Base-by-base conservation (phyloP, 2,113 vertebrate genomes). In the Ctenomys sociabilis region DNA sequence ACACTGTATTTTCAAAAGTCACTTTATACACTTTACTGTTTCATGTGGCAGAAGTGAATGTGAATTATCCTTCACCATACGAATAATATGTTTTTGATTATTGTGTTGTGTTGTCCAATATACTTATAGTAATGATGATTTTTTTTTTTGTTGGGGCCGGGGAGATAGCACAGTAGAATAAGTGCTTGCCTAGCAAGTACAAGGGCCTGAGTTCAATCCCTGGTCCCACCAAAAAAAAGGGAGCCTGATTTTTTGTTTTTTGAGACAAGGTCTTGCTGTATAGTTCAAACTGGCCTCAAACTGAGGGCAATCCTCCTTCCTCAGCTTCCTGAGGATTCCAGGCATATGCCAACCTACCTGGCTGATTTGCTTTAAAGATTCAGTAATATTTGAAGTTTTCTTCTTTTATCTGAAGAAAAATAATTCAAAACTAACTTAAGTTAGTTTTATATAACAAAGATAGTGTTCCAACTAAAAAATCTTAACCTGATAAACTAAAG, bases 1-100 rank as follows among this genome's bases (percentile, higher is more conserved):
- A 80, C 26, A 84, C 80, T 96, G 3, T 73, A 21, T 90, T 92
- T 94, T 80, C 16, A 93, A 89, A 96, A 80, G 52, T 80, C 88
- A 91, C 73, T 52, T 59, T 19, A 6, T 63, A 52, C 54, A 28
- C 1, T 78, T 21, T 89, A 59, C 24, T 78, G 12, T 1, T 87
- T 30, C 61, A 85, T 95, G 0, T 83, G 89, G 28, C 61, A 88
- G 32, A 19, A 87, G 11, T 93, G 21, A 77, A 78, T 88, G 22
- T 70, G 35, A 88, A 89, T 91, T 96, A 52, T 90, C 93, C 35
- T 83, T 91, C 85, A 91, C 49, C 54, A 68, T 66, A 96, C 32
- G 7, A 87, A 90, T 87, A 87, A 73, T 88, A 75, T 73, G 22
- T 89, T 82, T 85, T 77, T 95, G 73, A 88, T 82, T 81, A n/a